Conservation (phyloP, 1,140 invertebrate species). For the Forficula auricularia region DNA sequence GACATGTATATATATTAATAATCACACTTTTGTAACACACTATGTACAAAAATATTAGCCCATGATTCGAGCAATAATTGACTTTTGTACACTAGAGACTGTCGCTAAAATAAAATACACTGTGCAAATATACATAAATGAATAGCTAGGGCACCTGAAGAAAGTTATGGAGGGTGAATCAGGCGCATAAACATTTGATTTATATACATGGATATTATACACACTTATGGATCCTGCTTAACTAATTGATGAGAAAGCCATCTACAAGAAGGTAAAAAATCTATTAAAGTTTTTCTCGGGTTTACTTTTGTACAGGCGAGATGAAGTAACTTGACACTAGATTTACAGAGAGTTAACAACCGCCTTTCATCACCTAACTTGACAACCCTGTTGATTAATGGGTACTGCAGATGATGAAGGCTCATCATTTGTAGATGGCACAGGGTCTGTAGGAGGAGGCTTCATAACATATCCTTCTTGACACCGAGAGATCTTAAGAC, state of each 20-base stretch:
- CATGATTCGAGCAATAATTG: constrained; percentile 27
- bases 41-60: constrained; percentile 35
- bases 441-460: constrained; percentile 24
- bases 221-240: constrained; percentile 10
- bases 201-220: constrained; percentile 2
- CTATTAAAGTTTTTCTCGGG: constrained; percentile 14
- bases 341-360: constrained; percentile 7
- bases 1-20: no score
- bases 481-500: constrained; percentile 61
- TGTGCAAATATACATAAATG: constrained; percentile 19
- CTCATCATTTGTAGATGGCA: constrained; percentile 35
- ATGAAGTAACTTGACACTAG: neutral
- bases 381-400: constrained; percentile 40
- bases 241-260: constrained; percentile 10
- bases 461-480: constrained; percentile 47
- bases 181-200: constrained; percentile 5
- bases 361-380: constrained; percentile 62
- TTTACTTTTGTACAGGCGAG: constrained; percentile 8
- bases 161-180: no score
- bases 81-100: constrained; percentile 30
- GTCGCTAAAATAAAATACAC: constrained; percentile 14
- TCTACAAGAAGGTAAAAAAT: constrained; percentile 11
- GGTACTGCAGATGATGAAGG: no score
- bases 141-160: no score
- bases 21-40: constrained; percentile 25